Evolutionary conservation across 2,113 vertebrate genomes (phyloP).

Genomic region (Serinus canaria): DNA sequence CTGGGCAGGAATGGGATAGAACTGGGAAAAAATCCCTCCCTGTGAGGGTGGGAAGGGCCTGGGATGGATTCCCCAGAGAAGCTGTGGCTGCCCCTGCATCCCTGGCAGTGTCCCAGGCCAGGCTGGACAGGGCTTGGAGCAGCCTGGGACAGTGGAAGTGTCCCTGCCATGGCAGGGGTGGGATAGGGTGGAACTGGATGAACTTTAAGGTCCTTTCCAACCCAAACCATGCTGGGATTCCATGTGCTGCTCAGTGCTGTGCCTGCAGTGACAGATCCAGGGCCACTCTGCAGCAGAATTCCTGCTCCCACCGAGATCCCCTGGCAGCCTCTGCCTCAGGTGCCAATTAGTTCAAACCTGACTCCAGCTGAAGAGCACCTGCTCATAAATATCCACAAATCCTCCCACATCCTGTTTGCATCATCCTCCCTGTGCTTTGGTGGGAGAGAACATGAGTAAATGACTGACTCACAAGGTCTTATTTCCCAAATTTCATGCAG

Average conservation of each 20-base stretch:
- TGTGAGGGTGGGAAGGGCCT: background rate
- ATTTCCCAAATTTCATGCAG: conserved; percentile 35
- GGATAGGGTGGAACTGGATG: too few species aligned
- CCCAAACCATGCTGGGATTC: background rate
- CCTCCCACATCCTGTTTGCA: conserved; percentile 39
- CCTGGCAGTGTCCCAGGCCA: background rate
- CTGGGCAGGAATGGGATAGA: background rate
- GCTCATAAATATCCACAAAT: conserved; percentile 39
- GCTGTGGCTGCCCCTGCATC: background rate
- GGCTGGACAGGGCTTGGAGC: rapidly evolving
- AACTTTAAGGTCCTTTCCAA: background rate
- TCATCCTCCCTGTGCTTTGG: background rate
- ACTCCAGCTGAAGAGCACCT: conserved; percentile 35
- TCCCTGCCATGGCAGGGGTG: background rate
- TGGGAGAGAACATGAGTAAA: conserved; percentile 39
- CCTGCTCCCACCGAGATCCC: background rate
- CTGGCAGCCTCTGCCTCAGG: background rate
- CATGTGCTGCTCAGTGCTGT: background rate
- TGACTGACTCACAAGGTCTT: conserved; percentile 26
- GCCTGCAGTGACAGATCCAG: background rate
- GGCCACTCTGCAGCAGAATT: background rate
- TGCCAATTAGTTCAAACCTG: background rate
- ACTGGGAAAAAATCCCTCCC: background rate
- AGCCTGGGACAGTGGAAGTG: rapidly evolving
- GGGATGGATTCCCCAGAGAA: background rate